These are phyloP conservation scores for Campoplex nolae DNA, from an alignment of 2,888 invertebrate species.

Conservation along the genomic window DNA sequence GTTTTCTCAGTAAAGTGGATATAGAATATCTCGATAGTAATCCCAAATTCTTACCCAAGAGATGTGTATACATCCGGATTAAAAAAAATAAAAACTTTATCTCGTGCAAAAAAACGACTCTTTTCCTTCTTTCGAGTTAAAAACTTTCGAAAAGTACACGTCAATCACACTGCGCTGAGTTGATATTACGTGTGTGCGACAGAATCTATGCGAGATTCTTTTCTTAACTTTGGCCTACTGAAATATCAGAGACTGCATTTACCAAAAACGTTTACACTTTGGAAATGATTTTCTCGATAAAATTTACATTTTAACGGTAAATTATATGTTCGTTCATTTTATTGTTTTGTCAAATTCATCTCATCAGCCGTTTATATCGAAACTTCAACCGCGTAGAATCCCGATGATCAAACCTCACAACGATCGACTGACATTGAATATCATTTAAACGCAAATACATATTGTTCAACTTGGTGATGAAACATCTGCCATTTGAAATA, in stretches of 20 bases:
- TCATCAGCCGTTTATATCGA: too few relatives aligned
- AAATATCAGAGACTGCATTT: not conserved
- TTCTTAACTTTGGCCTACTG: not conserved
- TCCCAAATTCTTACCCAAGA: not conserved
- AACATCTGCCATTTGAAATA: slow-evolving; percentile 31
- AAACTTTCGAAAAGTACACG: slow-evolving; percentile 1
- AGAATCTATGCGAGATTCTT: too few relatives aligned
- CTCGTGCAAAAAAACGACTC: not conserved
- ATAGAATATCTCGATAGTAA: slow-evolving; percentile 15
- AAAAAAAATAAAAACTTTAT: slow-evolving; percentile 16
- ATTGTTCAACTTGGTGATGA: not conserved
- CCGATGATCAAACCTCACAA: not conserved
- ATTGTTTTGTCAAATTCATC: too few relatives aligned
- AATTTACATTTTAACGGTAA: not conserved
- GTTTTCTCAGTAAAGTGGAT: slow-evolving; percentile 31
- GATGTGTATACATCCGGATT: slow-evolving; percentile 14
- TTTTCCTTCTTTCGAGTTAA: not conserved
- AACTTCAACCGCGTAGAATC: not conserved
- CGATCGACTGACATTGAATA: slow-evolving; percentile 7
- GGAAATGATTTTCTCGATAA: not conserved
- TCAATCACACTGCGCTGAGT: not conserved
- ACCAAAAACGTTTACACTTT: not conserved
- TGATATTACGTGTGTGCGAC: not conserved
- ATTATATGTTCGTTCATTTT: too few relatives aligned
- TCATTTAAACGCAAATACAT: not conserved